These are phyloP conservation scores for Herpetotheres cachinnans DNA, from an alignment of 2,113 vertebrate genomes.

Conservation along the genomic window DNA sequence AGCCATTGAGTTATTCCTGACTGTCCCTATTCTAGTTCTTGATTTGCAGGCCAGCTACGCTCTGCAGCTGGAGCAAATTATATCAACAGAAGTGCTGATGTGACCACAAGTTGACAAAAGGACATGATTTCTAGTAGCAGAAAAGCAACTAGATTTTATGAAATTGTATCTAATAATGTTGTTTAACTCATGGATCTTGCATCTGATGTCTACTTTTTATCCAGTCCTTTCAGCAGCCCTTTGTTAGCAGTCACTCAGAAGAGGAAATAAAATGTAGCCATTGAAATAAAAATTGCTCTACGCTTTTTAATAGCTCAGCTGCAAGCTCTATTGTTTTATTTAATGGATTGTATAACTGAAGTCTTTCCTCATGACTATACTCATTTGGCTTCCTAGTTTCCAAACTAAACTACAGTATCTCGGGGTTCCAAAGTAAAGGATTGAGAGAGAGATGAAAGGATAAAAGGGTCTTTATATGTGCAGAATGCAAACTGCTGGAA, in stretches of 20 bases:
- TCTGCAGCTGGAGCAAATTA: constrained; percentile 89
- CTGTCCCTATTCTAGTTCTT: constrained; percentile 87
- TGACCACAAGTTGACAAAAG: constrained; percentile 90
- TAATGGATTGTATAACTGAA: constrained; percentile 87
- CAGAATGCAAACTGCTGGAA: constrained; percentile 27
- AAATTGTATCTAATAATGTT: constrained; percentile 90
- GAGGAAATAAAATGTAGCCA: constrained; percentile 88
- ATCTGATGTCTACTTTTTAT: constrained; percentile 88
- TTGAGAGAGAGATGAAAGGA: constrained; percentile 3
- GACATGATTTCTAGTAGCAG: constrained; percentile 88
- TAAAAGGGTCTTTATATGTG: constrained; percentile 29
- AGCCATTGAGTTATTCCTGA: constrained; percentile 87
- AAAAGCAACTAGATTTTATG: constrained; percentile 89
- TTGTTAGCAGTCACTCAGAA: constrained; percentile 87
- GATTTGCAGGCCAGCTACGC: constrained; percentile 86
- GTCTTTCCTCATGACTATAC: constrained; percentile 84
- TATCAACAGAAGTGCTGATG: constrained; percentile 89
- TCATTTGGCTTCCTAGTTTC: constrained; percentile 81
- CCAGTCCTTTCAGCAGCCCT: constrained; percentile 85
- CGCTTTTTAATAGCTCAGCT: constrained; percentile 89
- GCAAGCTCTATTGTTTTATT: constrained; percentile 86
- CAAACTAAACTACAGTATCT: constrained; percentile 78
- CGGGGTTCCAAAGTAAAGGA: constrained; percentile 65
- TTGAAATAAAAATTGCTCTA: constrained; percentile 88
- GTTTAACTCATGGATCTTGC: constrained; percentile 87